These are phyloP conservation scores for Mesocentrotus franciscanus DNA, from an alignment of 53 echinoderm and acorn worm species.

Conservation along the genomic window DNA sequence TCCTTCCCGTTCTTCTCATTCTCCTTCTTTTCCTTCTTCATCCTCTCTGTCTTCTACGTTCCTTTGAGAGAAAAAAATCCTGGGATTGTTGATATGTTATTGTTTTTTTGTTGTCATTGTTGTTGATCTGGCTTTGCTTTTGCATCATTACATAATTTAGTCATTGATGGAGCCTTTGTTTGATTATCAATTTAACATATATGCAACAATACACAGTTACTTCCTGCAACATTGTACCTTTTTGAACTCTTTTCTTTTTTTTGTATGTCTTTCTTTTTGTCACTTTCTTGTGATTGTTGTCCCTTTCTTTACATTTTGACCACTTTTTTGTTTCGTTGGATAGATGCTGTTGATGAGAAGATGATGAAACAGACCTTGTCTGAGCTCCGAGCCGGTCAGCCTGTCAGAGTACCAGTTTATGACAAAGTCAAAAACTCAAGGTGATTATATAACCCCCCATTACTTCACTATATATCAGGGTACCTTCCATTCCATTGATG, in stretches of 20 bases:
- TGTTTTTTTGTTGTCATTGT: too few species aligned
- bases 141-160: too few species aligned
- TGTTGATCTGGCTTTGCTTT: too few species aligned
- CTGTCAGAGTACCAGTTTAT: slow-evolving; percentile 90
- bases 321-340: not conserved
- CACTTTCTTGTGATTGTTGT: not conserved
- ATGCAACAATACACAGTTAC: too few species aligned
- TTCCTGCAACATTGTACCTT: too few species aligned
- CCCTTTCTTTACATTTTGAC: not conserved
- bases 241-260: too few species aligned
- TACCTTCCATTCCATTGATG: not conserved
- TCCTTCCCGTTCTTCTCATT: too few species aligned
- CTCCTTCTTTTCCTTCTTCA: too few species aligned
- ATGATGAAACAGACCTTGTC: slow-evolving; percentile 85
- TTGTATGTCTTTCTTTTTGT: not conserved
- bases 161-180: too few species aligned
- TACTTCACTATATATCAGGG: not conserved
- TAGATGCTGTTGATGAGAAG: slow-evolving; percentile 92
- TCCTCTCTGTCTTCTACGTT: not conserved
- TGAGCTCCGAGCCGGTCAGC: slow-evolving; percentile 80
- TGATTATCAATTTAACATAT: too few species aligned
- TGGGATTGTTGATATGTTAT: too few species aligned
- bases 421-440: slow-evolving; percentile 93
- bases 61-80: too few species aligned
- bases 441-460: slow-evolving; percentile 58